Percentiles rank a stretch among this genome's conserved stretches.
phyloP scores from a whole-genome alignment of 2,113 vertebrate species.

The Lamprologus lemairii region DNA sequence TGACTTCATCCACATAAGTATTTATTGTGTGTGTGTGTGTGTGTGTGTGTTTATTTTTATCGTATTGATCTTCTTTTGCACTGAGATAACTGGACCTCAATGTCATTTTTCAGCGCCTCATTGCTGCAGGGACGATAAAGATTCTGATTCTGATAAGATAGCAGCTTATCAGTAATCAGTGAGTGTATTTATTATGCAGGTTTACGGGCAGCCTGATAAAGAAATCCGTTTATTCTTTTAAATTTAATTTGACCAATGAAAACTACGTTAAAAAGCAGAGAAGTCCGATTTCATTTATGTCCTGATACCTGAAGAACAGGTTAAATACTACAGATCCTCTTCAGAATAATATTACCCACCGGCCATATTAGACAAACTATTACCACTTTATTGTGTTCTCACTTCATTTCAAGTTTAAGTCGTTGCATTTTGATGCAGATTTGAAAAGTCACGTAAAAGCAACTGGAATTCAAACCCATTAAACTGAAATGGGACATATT shows the following conservation, averaged over 20 bases:
- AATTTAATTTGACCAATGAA: not conserved
- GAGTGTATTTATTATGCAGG: not conserved
- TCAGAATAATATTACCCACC: not conserved
- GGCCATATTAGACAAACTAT: not conserved
- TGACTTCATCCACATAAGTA: not conserved
- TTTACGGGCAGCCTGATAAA: not conserved
- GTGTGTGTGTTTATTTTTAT: not conserved
- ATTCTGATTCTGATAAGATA: not conserved
- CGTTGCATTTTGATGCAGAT: not conserved
- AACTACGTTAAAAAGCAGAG: not conserved
- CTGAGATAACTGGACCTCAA: not conserved
- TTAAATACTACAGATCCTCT: accelerated
- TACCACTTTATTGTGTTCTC: not conserved
- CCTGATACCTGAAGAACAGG: accelerated
- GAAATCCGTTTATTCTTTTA: accelerated
- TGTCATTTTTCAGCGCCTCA: accelerated
- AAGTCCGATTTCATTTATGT: not conserved
- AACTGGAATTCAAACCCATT: not conserved
- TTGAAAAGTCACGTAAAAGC: accelerated
- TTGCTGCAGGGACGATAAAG: not conserved
- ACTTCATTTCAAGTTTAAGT: not conserved
- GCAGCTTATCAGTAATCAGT: accelerated
- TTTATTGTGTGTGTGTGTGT: not conserved
- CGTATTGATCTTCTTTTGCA: not conserved
- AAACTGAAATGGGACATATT: not conserved